phyloP scores from a whole-genome alignment of 2,888 invertebrate genomes.

The Megastigmus dorsalis region DNA sequence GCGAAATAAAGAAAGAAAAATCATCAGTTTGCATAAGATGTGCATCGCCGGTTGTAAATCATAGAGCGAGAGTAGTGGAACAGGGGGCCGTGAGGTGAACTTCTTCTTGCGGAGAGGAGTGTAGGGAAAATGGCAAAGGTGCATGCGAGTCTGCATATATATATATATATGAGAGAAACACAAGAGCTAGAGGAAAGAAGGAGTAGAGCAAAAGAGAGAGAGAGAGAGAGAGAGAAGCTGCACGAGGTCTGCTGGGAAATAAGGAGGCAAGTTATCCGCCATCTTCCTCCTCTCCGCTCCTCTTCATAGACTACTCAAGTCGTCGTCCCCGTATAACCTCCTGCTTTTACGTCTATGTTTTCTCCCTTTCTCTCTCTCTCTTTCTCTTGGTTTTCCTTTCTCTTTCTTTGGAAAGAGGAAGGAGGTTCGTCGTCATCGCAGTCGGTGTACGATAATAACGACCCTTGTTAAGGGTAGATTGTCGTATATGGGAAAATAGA shows the following conservation, averaged over 20 bases:
- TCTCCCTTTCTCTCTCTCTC: background rate
- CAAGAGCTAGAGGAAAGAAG: background rate
- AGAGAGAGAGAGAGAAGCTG: constrained; percentile 18
- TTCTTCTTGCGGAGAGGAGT: too few relatives aligned
- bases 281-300: constrained; percentile 57
- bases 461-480: constrained; percentile 29
- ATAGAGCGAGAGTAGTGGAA: constrained; percentile 54
- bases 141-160: constrained; percentile 13
- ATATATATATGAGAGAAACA: background rate
- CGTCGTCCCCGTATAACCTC: constrained; percentile 53
- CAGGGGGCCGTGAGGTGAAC: too few relatives aligned
- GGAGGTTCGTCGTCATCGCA: background rate
- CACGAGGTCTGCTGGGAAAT: constrained; percentile 72
- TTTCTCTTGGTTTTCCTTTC: background rate
- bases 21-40: constrained; percentile 64
- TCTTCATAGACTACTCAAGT: constrained; percentile 60
- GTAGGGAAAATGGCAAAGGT: constrained; percentile 30
- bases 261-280: constrained; percentile 71
- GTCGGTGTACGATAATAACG: constrained; percentile 30
- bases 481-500: constrained; percentile 16
- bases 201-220: background rate
- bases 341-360: constrained; percentile 30
- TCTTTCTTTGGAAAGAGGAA: constrained; percentile 1
- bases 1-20: constrained; percentile 33
- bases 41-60: constrained; percentile 70